phyloP scores from a whole-genome alignment of 92 coral and sea anemone genomes.

The Palythoa grandiflora region DNA sequence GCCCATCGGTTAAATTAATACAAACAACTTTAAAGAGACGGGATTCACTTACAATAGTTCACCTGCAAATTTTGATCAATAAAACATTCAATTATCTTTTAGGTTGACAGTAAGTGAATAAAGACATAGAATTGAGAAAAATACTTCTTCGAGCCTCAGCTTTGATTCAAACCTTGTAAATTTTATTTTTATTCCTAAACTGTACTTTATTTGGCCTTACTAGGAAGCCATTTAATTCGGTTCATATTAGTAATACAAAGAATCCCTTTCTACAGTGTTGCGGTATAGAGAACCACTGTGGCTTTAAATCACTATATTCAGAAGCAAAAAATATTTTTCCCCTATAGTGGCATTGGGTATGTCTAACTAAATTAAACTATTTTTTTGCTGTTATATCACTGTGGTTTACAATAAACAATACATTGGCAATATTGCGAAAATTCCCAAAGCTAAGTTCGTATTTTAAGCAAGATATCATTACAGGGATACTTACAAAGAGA shows the following conservation, averaged over 20 bases:
- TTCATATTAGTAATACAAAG: no score
- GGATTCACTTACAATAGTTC: background rate
- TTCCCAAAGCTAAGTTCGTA: background rate
- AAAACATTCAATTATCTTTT: background rate
- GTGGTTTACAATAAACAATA: background rate
- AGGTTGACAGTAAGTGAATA: background rate
- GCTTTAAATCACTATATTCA: no score
- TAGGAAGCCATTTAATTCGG: no score
- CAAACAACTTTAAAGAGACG: background rate
- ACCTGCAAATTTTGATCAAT: background rate
- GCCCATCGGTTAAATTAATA: background rate
- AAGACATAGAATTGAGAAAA: background rate
- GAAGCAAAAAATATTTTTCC: no score
- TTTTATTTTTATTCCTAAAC: background rate
- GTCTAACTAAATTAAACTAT: background rate
- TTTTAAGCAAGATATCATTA: background rate
- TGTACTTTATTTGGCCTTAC: background rate
- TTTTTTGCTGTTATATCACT: background rate
- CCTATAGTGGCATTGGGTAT: no score
- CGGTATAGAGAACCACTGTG: no score
- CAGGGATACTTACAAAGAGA: constrained; percentile 29
- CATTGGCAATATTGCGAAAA: background rate
- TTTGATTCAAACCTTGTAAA: background rate
- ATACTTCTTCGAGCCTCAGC: background rate
- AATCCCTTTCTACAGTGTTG: no score